These are phyloP conservation scores for Pseudochirops cupreus DNA, from an alignment of 2,797 vertebrate genomes.

Conservation along the genomic window DNA sequence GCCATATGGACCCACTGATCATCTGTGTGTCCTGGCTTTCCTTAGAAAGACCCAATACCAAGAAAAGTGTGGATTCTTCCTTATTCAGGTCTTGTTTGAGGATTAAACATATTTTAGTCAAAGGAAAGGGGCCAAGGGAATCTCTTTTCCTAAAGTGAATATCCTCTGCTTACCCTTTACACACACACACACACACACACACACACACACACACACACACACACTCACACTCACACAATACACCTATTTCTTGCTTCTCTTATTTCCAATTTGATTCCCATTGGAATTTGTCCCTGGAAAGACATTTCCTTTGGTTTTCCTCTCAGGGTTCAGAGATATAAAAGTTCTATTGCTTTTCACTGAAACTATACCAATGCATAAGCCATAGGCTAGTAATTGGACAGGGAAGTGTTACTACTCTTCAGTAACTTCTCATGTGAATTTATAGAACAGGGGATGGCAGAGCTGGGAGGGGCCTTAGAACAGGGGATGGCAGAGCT, in stretches of 20 bases:
- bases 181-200: not conserved
- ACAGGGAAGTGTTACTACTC: not conserved
- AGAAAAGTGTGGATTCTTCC: not conserved
- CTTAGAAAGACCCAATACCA: not conserved
- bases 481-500: not conserved
- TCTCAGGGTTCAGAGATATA: not conserved
- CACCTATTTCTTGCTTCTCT: not conserved
- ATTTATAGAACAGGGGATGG: not conserved
- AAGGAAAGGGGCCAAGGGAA: not conserved
- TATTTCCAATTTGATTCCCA: not conserved
- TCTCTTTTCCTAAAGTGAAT: not conserved
- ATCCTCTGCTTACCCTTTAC: not conserved
- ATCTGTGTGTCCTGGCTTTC: not conserved
- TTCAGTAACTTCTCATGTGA: not conserved
- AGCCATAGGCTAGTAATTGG: not conserved
- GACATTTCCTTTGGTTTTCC: not conserved
- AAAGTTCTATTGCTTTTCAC: not conserved
- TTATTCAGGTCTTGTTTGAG: not conserved
- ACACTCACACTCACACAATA: not conserved
- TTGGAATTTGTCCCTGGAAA: not conserved
- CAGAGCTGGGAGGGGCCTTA: not conserved
- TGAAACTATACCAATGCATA: not conserved
- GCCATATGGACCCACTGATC: not conserved
- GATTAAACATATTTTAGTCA: not conserved
- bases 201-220: not conserved